These are phyloP conservation scores for Cinclus mexicanus DNA, from an alignment of 2,113 vertebrate genomes.

Conservation along the genomic window DNA sequence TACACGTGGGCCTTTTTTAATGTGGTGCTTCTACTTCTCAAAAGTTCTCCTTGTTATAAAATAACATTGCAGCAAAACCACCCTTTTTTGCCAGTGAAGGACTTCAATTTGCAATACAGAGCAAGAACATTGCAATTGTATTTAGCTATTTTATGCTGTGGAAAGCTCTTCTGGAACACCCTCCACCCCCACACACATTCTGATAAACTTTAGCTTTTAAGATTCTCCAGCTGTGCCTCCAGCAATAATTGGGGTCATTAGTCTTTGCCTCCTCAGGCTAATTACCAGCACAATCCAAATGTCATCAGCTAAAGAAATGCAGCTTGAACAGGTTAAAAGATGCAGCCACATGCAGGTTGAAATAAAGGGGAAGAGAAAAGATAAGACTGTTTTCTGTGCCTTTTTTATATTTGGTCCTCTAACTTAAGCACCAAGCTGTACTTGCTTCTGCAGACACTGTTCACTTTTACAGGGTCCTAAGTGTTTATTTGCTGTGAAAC, in stretches of 20 bases:
- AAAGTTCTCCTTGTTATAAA: neutral
- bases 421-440: neutral
- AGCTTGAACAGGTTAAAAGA: slow-evolving; percentile 16
- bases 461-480: neutral
- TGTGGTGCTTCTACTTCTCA: neutral
- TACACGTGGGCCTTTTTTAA: fast-evolving
- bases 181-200: neutral
- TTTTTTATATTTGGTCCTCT: neutral
- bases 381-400: neutral
- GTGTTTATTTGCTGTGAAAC: neutral
- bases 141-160: neutral
- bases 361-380: neutral
- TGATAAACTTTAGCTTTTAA: slow-evolving; percentile 52
- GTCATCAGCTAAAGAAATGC: neutral
- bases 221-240: slow-evolving; percentile 19
- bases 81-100: neutral
- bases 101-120: neutral
- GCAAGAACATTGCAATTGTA: neutral
- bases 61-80: fast-evolving
- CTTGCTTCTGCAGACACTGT: neutral
- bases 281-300: slow-evolving; percentile 43
- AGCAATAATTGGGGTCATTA: slow-evolving; percentile 45
- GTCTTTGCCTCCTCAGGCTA: slow-evolving; percentile 33
- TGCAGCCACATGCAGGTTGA: neutral
- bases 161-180: neutral